Base-by-base conservation (phyloP, 37 sponge, comb jelly and placozoan species). In the Beroe forskalii region DNA sequence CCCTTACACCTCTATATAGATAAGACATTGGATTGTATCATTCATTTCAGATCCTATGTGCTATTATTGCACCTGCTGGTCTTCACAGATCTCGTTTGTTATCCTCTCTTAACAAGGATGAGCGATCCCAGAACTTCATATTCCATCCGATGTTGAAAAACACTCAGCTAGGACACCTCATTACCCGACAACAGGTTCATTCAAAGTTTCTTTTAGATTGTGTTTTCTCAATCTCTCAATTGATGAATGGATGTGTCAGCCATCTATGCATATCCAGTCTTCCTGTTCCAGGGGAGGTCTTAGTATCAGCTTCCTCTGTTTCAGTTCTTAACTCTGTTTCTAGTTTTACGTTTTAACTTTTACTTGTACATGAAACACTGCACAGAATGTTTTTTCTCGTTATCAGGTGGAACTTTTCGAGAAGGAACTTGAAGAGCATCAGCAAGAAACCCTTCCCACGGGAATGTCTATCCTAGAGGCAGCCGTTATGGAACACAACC, bases 401-500 rank as follows among this genome's bases (percentile, higher is more conserved):
- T n/a, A 55, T 23, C 95, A 98, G 91, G 37, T 98, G 41, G 92
- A 93, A 43, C 93, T 95, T 20, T 97, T 97, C 93, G 92, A 94
- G 67, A 90, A 90, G 0, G 67, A 94, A 60, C 90, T 97, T 0
- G 64, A 92, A 27, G 62, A 90, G 1, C 99, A 98, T 61, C 99
- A 98, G 37, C 95, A 92, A 72, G 97, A 95, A 19, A 93, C 91
- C 12, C 30, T 80, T 22, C 40, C 86, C 8, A 80, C 60, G 4
- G 90, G 64, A 2, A 66, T 64, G 67, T 35, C 67, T 1, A 96
- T 97, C 23, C 67, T 97, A 37, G 98, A 97, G 22, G 76, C 94
- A 76, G 97, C 97, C 40, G 93, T 97, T 31, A 95, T 97, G 25
- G 96, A 97, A 67, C 98, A 97, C 76, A 97, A 97, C 91, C 93